These are phyloP conservation scores for Dasysyrphus tricinctus DNA, from an alignment of 2,888 invertebrate species.

Conservation along the genomic window DNA sequence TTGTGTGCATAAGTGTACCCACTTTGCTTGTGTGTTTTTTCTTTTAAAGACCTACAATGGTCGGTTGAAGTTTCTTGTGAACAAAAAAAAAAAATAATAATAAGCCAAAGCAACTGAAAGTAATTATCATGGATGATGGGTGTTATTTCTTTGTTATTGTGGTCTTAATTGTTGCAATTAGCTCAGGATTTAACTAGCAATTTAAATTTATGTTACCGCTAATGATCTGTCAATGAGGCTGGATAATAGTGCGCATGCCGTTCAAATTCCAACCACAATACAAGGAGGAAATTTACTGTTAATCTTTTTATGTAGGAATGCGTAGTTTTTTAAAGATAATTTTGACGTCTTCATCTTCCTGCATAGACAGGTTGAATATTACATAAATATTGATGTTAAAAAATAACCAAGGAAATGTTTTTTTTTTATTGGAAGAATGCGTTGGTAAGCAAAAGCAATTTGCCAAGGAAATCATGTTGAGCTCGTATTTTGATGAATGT, in stretches of 20 bases:
- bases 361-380: background rate
- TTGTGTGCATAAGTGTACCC: conserved; percentile 6
- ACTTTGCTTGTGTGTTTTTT: background rate
- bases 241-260: conserved; percentile 1
- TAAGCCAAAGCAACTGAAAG: conserved; percentile 41
- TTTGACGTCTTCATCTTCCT: conserved; percentile 19
- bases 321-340: background rate
- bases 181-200: conserved; percentile 25
- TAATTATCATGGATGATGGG: conserved; percentile 33
- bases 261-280: conserved; percentile 20
- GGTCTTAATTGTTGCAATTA: conserved; percentile 63
- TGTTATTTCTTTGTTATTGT: conserved; percentile 44
- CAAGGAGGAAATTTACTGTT: conserved; percentile 23
- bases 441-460: background rate
- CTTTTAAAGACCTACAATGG: conserved; percentile 35
- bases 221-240: conserved; percentile 36
- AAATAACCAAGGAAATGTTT: background rate
- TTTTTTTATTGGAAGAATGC: background rate
- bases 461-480: background rate
- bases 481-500: no score
- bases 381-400: background rate
- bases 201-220: conserved; percentile 54
- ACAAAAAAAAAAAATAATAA: conserved; percentile 37
- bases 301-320: conserved; percentile 13
- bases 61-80: conserved; percentile 46